Conservation (phyloP, 2,888 invertebrate species). For the Catocala fraxini region DNA sequence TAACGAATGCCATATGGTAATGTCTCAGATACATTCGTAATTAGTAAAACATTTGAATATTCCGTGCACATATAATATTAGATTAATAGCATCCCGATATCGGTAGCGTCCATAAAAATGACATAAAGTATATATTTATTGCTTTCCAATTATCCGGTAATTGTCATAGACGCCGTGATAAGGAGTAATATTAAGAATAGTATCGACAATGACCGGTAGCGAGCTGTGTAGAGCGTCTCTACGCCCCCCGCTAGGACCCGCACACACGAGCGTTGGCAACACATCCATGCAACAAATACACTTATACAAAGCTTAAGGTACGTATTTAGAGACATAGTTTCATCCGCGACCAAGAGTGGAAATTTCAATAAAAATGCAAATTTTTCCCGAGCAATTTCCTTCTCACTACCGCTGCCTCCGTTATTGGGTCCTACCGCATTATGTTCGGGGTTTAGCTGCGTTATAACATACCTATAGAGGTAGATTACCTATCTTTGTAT, state of each 20-base stretch:
- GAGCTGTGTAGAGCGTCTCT: conserved; percentile 50
- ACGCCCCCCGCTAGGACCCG: conserved; percentile 55
- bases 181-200: conserved; percentile 43
- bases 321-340: conserved; percentile 82
- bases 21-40: conserved; percentile 31
- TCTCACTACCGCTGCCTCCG: conserved; percentile 71
- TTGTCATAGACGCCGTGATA: conserved; percentile 38
- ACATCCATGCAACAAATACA: conserved; percentile 59
- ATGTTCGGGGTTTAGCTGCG: conserved; percentile 66
- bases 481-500: conserved; percentile 60
- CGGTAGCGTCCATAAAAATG: conserved; percentile 45
- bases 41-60: conserved; percentile 49
- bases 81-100: conserved; percentile 44
- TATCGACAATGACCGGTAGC: conserved; percentile 58
- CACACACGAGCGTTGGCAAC: conserved; percentile 44
- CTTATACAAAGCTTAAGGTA: conserved; percentile 78
- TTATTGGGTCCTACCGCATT: conserved; percentile 80
- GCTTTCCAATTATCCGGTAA: conserved; percentile 47
- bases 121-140: conserved; percentile 52
- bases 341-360: conserved; percentile 81
- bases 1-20: conserved; percentile 32
- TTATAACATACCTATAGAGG: conserved; percentile 62
- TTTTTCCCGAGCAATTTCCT: conserved; percentile 81
- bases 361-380: conserved; percentile 87
- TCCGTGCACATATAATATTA: conserved; percentile 38